Conservation (phyloP, 2,797 vertebrate genomes). For the Benthosema pterotum region DNA sequence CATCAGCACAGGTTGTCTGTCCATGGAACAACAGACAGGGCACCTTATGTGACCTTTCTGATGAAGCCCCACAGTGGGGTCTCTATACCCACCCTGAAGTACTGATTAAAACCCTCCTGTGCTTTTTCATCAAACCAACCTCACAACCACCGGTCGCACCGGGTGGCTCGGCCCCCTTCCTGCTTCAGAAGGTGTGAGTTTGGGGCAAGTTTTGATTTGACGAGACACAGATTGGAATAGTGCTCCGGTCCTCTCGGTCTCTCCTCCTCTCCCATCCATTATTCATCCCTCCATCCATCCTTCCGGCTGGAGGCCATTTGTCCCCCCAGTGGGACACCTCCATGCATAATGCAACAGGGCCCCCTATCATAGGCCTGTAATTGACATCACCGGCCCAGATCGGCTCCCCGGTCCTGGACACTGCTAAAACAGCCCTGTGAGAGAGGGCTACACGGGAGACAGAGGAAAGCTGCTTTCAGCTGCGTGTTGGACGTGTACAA, state of each 20-base stretch:
- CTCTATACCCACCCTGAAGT: conserved; percentile 39
- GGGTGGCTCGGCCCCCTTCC: conserved; percentile 59
- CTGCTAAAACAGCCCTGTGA: conserved; percentile 65
- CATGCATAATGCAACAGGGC: conserved; percentile 76
- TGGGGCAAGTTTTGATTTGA: conserved; percentile 73
- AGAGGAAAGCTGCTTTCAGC: conserved; percentile 31
- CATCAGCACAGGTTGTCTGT: conserved; percentile 7
- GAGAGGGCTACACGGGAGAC: conserved; percentile 41
- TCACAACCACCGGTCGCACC: conserved; percentile 43
- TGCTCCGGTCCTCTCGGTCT: conserved; percentile 70
- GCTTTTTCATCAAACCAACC: conserved; percentile 44
- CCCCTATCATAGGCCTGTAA: conserved; percentile 77
- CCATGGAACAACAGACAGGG: conserved; percentile 31
- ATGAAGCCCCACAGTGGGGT: conserved; percentile 26
- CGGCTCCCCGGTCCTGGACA: conserved; percentile 65
- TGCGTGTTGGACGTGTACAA: background rate
- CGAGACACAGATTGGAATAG: conserved; percentile 71
- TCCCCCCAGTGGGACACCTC: conserved; percentile 68
- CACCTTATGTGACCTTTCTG: conserved; percentile 44
- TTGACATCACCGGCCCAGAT: conserved; percentile 73
- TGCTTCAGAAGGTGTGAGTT: conserved; percentile 62
- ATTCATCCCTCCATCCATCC: conserved; percentile 76
- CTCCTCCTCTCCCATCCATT: conserved; percentile 66
- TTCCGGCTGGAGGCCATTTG: conserved; percentile 74
- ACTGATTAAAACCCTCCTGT: conserved; percentile 53